Conservation (phyloP, 2,888 invertebrate species). For the Mesorhabditis spiculigera region DNA sequence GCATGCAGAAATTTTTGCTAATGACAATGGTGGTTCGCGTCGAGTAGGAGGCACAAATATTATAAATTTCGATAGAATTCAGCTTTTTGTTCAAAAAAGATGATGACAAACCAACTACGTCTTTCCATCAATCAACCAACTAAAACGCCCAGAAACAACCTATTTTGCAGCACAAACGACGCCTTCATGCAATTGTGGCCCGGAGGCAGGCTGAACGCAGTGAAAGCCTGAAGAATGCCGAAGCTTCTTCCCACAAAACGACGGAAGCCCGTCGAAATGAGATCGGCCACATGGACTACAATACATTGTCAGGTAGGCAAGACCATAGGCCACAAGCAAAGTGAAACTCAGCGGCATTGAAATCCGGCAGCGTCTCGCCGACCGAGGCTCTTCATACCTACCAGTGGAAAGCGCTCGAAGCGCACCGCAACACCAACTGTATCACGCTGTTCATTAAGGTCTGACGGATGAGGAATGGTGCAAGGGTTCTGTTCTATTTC, state of each 20-base stretch:
- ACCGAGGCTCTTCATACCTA: conserved; percentile 39
- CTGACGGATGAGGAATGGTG: neutral
- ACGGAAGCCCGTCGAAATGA: conserved; percentile 20
- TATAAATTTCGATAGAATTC: no score
- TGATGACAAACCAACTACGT: no score
- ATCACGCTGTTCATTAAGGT: conserved; percentile 42
- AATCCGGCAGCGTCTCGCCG: conserved; percentile 29
- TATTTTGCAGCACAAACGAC: neutral
- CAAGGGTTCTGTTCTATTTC: neutral
- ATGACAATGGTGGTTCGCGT: no score
- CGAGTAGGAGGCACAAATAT: no score
- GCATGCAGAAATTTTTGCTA: neutral
- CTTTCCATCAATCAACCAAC: neutral
- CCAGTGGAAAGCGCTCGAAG: conserved; percentile 31
- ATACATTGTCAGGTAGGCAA: conserved; percentile 26
- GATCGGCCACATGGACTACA: conserved; percentile 27
- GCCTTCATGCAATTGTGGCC: conserved; percentile 25
- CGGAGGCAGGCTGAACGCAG: conserved; percentile 27
- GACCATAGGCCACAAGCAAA: neutral
- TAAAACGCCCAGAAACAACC: neutral
- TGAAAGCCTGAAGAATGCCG: conserved; percentile 29
- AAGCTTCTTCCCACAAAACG: conserved; percentile 20
- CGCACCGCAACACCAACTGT: conserved; percentile 45
- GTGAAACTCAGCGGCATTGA: conserved; percentile 32
- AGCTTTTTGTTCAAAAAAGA: no score